Percentiles rank a stretch among this genome's conserved stretches.
These are phyloP conservation scores for Catajapyx aquilonaris DNA, from an alignment of 1,140 invertebrate genomes.

Conservation along the genomic window DNA sequence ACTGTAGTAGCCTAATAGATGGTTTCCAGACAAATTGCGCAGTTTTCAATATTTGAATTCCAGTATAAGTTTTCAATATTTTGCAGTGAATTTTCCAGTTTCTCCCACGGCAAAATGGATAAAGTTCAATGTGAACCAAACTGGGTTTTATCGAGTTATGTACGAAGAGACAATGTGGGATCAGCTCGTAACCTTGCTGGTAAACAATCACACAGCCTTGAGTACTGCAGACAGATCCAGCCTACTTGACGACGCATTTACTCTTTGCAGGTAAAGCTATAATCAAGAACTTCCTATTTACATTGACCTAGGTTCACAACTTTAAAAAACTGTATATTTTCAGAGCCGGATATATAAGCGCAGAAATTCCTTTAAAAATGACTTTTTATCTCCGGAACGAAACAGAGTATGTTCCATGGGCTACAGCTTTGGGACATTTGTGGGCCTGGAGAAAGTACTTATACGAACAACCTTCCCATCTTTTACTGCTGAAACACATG, in stretches of 20 bases:
- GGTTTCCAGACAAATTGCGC: no score
- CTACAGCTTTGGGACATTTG: constrained; percentile 43
- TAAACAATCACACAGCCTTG: constrained; percentile 40
- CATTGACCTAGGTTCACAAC: no score
- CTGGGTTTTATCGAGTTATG: constrained; percentile 67
- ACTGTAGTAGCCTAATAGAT: no score
- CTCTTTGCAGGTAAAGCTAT: constrained; percentile 36
- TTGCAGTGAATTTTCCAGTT: constrained; percentile 14
- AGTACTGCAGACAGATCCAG: constrained; percentile 47
- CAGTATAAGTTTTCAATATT: constrained; percentile 1
- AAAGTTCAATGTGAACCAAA: constrained; percentile 68
- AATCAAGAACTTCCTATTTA: no score
- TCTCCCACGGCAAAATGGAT: constrained; percentile 39
- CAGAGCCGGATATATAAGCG: constrained; percentile 47
- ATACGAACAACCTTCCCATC: constrained; percentile 38
- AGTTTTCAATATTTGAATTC: constrained; percentile 1
- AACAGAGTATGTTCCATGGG: constrained; percentile 50
- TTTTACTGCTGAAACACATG: constrained; percentile 37
- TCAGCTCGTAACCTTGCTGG: constrained; percentile 40
- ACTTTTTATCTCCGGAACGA: constrained; percentile 48
- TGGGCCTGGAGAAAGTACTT: constrained; percentile 41
- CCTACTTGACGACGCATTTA: constrained; percentile 55
- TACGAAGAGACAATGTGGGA: constrained; percentile 62
- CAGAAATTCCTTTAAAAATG: constrained; percentile 39
- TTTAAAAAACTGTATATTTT: constrained; percentile 17